Evolutionary conservation across 2,113 vertebrate genomes (phyloP).

Genomic region (Redunca redunca): DNA sequence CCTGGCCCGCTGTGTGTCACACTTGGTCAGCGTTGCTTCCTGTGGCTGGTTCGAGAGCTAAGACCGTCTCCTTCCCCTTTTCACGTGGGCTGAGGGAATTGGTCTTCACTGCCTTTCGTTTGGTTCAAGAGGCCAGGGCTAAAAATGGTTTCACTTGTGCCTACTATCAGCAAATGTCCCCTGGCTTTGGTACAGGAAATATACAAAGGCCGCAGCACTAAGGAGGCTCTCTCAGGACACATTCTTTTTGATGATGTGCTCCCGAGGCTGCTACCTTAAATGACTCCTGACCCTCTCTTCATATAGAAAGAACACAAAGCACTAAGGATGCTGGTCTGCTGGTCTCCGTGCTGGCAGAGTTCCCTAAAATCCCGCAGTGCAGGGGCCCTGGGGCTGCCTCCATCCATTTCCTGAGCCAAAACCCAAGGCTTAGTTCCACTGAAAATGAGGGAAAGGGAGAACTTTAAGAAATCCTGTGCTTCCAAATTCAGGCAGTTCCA

Average conservation of each 20-base stretch:
- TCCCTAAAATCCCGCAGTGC: background rate
- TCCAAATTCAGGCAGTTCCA: background rate
- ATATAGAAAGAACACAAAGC: background rate
- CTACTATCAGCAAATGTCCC: background rate
- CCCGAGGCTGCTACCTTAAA: background rate
- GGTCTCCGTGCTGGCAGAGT: fast-evolving
- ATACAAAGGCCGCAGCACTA: background rate
- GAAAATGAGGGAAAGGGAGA: background rate
- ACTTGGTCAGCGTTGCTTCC: background rate
- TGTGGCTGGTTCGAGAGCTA: background rate
- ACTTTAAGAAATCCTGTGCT: background rate
- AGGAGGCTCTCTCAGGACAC: background rate
- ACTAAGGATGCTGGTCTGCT: fast-evolving
- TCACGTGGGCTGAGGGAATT: fast-evolving
- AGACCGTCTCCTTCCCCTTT: background rate
- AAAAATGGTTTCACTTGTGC: background rate
- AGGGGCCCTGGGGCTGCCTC: background rate
- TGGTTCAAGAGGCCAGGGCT: background rate
- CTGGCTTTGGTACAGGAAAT: background rate
- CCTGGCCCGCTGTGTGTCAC: background rate
- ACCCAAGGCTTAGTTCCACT: background rate
- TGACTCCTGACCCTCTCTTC: background rate
- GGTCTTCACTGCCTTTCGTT: background rate
- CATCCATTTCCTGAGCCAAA: background rate
- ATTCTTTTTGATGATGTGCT: background rate